A percentile compares a stretch with the other conserved stretches of the same genome.
These are phyloP conservation scores for Artibeus jamaicensis DNA, from an alignment of 2,797 vertebrate species.

Conservation along the genomic window DNA sequence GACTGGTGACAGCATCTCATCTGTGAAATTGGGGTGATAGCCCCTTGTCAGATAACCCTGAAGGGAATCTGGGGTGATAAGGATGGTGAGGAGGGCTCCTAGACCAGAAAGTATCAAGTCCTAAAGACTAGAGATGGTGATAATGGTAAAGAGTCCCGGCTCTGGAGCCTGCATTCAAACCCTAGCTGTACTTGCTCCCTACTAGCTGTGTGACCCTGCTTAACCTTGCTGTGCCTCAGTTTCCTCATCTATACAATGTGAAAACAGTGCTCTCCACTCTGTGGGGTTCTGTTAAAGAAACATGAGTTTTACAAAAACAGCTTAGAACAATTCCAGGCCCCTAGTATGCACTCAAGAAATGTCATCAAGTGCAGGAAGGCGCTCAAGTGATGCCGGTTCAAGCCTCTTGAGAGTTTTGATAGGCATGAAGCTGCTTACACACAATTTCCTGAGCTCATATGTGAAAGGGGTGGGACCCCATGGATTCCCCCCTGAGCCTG, in stretches of 20 bases:
- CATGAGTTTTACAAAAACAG: not conserved
- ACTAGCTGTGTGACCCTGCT: not conserved
- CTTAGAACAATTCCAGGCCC: not conserved
- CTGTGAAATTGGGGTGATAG: not conserved
- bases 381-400: not conserved
- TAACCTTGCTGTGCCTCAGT: not conserved
- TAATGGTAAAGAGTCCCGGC: not conserved
- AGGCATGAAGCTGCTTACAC: conserved; percentile 93
- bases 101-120: not conserved
- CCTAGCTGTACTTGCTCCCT: not conserved
- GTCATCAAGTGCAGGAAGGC: too few relatives aligned
- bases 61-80: not conserved
- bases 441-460: conserved; percentile 93
- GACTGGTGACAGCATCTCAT: not conserved
- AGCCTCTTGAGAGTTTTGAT: accelerated
- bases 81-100: not conserved
- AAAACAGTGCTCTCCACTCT: not conserved
- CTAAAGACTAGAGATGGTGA: not conserved
- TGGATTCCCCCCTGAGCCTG: conserved; percentile 90
- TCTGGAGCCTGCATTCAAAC: not conserved
- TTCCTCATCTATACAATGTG: not conserved
- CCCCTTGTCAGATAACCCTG: not conserved
- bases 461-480: conserved; percentile 89
- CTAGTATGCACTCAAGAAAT: not conserved
- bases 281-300: not conserved